Percentiles rank a stretch among this genome's conserved stretches.
Conservation (phyloP, 2,113 vertebrate genomes). For the Brachyhypopomus occidentalis region DNA sequence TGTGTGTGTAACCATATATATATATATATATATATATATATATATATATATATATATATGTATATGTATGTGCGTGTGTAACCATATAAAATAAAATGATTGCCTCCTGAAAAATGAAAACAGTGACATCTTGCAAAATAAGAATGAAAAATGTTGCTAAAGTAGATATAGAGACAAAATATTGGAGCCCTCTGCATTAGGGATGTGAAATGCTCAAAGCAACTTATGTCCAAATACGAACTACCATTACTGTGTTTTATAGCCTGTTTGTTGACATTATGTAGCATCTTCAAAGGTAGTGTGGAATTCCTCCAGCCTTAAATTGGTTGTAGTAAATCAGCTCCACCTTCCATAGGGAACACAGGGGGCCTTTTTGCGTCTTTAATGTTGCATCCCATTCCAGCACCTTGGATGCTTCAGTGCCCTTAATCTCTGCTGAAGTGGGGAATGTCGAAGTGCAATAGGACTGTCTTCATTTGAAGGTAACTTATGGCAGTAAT, state of each 20-base stretch:
- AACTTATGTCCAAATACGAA: slow-evolving; percentile 72
- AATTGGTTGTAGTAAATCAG: slow-evolving; percentile 78
- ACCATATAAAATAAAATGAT: slow-evolving; percentile 16
- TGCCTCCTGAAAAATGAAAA: slow-evolving; percentile 32
- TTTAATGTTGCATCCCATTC: slow-evolving; percentile 71
- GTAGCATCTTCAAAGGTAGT: slow-evolving; percentile 64
- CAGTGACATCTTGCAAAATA: slow-evolving; percentile 10
- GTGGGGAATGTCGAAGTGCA: slow-evolving; percentile 68
- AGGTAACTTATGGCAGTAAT: slow-evolving; percentile 80
- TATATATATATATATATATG: too few relatives aligned
- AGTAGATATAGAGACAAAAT: slow-evolving; percentile 43
- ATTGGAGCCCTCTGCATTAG: slow-evolving; percentile 32
- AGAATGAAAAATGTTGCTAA: slow-evolving; percentile 9
- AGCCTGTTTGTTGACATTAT: slow-evolving; percentile 74
- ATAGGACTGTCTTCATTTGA: slow-evolving; percentile 76
- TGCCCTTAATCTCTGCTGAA: slow-evolving; percentile 70
- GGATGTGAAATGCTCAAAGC: slow-evolving; percentile 40
- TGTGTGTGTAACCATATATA: too few relatives aligned
- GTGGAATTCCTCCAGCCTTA: slow-evolving; percentile 82
- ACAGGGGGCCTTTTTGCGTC: slow-evolving; percentile 72
- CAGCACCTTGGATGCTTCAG: slow-evolving; percentile 63
- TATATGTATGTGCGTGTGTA: background rate
- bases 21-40: too few relatives aligned
- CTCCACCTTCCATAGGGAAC: slow-evolving; percentile 66
- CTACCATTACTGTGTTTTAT: slow-evolving; percentile 72